Conservation (phyloP, 1,140 invertebrate genomes). For the Formica selysi region DNA sequence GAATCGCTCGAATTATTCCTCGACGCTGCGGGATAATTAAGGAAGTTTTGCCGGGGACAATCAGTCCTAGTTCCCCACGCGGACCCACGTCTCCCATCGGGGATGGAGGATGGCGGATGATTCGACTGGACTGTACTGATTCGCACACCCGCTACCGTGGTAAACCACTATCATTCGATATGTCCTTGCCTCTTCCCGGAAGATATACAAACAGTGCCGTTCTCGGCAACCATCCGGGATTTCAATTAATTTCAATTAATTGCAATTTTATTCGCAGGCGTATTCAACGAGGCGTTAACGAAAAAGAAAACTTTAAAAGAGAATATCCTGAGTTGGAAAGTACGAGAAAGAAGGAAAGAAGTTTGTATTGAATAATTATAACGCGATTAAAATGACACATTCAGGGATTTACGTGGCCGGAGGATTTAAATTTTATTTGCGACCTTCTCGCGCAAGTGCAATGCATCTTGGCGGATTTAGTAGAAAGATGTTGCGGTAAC, state of each 20-base stretch:
- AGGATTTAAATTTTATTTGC: constrained; percentile 37
- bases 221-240: constrained; percentile 43
- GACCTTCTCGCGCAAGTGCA: constrained; percentile 5
- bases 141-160: constrained; percentile 17
- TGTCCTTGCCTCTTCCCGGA: constrained; percentile 36
- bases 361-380: neutral
- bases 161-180: constrained; percentile 58
- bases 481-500: constrained; percentile 34
- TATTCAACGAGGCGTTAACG: neutral
- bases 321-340: neutral
- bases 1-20: constrained; percentile 80
- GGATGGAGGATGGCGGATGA: constrained; percentile 30
- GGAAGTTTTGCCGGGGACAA: constrained; percentile 84
- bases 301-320: neutral
- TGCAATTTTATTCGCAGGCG: constrained; percentile 4
- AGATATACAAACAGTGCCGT: neutral
- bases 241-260: constrained; percentile 8
- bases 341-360: neutral
- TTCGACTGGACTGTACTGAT: constrained; percentile 49
- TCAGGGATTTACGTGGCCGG: neutral
- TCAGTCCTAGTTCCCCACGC: constrained; percentile 74
- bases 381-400: constrained; percentile 13
- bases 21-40: constrained; percentile 83
- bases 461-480: constrained; percentile 51
- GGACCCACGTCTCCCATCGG: constrained; percentile 13